Percentiles rank a stretch among this genome's conserved stretches.
Conservation (phyloP, 2,888 invertebrate species). For the Cephus pulcher region DNA sequence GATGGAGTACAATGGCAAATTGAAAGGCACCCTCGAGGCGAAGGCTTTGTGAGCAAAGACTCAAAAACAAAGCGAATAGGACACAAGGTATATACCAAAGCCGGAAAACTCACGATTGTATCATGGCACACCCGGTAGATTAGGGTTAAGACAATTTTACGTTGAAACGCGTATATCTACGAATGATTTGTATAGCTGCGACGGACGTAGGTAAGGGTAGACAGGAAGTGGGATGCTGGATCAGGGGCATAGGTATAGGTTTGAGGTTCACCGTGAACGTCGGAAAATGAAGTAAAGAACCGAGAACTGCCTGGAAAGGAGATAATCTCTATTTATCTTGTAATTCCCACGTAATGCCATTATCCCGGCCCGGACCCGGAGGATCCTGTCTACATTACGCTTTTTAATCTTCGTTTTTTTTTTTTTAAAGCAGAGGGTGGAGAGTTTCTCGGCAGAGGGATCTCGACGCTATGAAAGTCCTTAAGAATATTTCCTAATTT, state of each 20-base stretch:
- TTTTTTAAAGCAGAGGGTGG: slow-evolving; percentile 1
- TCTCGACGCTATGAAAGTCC: neutral
- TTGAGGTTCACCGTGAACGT: slow-evolving; percentile 18
- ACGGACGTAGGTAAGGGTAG: slow-evolving; percentile 6
- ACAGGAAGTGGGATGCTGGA: neutral
- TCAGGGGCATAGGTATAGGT: slow-evolving; percentile 15
- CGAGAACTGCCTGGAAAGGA: slow-evolving; percentile 34
- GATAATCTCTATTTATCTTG: slow-evolving; percentile 58
- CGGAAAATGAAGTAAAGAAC: slow-evolving; percentile 26
- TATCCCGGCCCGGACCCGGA: slow-evolving; percentile 38
- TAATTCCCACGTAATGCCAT: slow-evolving; percentile 51
- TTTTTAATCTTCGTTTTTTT: slow-evolving; percentile 50
- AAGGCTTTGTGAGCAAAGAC: too few relatives aligned
- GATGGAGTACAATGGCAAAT: too few relatives aligned
- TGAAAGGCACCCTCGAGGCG: too few relatives aligned
- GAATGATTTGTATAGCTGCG: slow-evolving; percentile 41
- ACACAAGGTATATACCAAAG: neutral
- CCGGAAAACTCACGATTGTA: slow-evolving; percentile 8
- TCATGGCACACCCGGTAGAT: slow-evolving; percentile 33
- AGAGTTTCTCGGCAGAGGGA: neutral
- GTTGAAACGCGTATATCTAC: slow-evolving; percentile 44
- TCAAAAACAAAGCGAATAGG: too few relatives aligned
- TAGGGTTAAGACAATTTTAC: slow-evolving; percentile 53
- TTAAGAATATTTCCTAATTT: slow-evolving; percentile 18
- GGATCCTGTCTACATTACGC: slow-evolving; percentile 36